Evolutionary conservation across 2,888 invertebrate genomes (phyloP).

Genomic region (Elgonia sp.): DNA sequence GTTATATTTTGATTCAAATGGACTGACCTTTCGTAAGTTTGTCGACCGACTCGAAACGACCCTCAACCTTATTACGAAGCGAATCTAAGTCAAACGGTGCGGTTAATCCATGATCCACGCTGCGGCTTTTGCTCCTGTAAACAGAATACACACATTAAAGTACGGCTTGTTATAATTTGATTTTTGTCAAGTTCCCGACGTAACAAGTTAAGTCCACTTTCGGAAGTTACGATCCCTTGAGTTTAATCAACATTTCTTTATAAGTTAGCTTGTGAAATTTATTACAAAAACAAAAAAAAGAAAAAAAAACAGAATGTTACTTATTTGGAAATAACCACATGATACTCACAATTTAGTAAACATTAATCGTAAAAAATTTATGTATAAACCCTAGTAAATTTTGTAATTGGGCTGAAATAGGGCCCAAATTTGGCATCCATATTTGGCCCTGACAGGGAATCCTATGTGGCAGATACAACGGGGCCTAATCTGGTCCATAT

Average conservation of each 20-base stretch:
- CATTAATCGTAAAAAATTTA: too few relatives aligned
- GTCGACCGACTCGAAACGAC: conserved; percentile 93
- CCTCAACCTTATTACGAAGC: conserved; percentile 94
- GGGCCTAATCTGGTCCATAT: too few relatives aligned
- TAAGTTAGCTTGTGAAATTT: too few relatives aligned
- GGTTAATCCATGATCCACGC: conserved; percentile 96
- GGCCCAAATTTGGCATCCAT: too few relatives aligned
- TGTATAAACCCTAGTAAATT: too few relatives aligned
- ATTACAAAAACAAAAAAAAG: too few relatives aligned
- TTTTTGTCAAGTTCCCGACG: conserved; percentile 27
- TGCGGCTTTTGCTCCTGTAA: conserved; percentile 95
- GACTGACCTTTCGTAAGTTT: conserved; percentile 89
- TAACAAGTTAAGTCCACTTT: conserved; percentile 5
- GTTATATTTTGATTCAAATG: conserved; percentile 68
- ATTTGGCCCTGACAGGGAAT: too few relatives aligned
- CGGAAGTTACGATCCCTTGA: neutral
- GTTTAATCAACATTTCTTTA: neutral
- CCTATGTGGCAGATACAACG: too few relatives aligned
- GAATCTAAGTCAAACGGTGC: conserved; percentile 95
- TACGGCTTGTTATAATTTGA: conserved; percentile 59
- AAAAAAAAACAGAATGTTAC: too few relatives aligned
- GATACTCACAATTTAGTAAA: too few relatives aligned
- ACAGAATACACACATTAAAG: conserved; percentile 69
- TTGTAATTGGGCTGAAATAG: too few relatives aligned
- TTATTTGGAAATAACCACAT: too few relatives aligned